Evolutionary conservation across 2,888 invertebrate genomes (phyloP).

Genomic region (Drosophila anomalata): DNA sequence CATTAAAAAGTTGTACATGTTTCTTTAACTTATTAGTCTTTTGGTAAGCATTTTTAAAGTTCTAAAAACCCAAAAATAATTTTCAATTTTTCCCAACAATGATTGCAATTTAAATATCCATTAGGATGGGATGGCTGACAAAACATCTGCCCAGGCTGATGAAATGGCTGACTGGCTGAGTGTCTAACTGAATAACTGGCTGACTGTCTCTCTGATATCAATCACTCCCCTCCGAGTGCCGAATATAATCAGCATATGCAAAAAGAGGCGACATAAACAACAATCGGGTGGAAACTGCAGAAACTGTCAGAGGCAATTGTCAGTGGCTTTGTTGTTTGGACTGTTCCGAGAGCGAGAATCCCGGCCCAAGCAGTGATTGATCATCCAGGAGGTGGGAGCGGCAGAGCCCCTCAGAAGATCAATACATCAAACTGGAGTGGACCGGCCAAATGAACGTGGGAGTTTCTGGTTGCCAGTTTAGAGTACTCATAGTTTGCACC

Average conservation of each 20-base stretch:
- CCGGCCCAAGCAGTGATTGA: constrained; percentile 59
- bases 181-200: constrained; percentile 1
- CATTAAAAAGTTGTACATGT: neutral
- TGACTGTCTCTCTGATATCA: constrained; percentile 38
- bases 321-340: constrained; percentile 60
- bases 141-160: constrained; percentile 47
- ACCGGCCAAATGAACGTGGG: constrained; percentile 70
- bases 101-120: constrained; percentile 29
- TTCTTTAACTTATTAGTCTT: neutral
- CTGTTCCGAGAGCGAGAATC: constrained; percentile 26
- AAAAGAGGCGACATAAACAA: constrained; percentile 63
- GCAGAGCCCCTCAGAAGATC: constrained; percentile 4
- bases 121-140: constrained; percentile 25
- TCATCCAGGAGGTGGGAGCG: constrained; percentile 49
- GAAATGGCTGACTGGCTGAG: neutral
- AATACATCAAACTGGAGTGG: constrained; percentile 63
- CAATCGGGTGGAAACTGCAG: constrained; percentile 66
- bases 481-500: constrained; percentile 57
- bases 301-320: constrained; percentile 79
- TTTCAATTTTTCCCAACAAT: neutral
- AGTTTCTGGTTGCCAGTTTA: constrained; percentile 52
- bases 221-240: constrained; percentile 35
- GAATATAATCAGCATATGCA: constrained; percentile 66
- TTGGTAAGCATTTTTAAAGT: no score
- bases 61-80: neutral